Conservation (phyloP, 2,797 vertebrate species). For the Acipenser transmontanus region DNA sequence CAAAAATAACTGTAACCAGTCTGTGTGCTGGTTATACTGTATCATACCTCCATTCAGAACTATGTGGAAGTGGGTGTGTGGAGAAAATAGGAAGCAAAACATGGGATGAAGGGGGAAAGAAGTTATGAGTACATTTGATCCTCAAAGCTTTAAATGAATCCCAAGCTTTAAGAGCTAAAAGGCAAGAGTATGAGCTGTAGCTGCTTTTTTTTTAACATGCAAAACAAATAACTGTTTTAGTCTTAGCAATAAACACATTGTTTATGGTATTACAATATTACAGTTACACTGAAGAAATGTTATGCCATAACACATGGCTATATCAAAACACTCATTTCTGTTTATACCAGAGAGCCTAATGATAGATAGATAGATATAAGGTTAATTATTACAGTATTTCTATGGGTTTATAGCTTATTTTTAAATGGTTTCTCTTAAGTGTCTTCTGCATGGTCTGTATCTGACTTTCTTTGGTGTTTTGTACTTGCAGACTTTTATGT, state of each 20-base stretch:
- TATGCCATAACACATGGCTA: not conserved
- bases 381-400: not conserved
- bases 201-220: not conserved
- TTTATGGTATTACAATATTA: slow-evolving; percentile 12
- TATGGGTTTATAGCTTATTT: slow-evolving; percentile 10
- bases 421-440: not conserved
- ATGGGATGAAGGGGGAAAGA: not conserved
- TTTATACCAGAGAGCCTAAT: not conserved
- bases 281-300: not conserved
- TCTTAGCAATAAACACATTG: slow-evolving; percentile 18
- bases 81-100: not conserved
- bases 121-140: not conserved
- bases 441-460: no score
- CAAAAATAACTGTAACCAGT: not conserved
- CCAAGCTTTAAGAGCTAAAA: slow-evolving; percentile 17
- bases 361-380: slow-evolving; percentile 12
- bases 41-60: no score
- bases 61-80: not conserved
- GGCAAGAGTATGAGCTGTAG: not conserved
- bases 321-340: not conserved
- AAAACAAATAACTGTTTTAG: slow-evolving; percentile 1
- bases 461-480: no score
- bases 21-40: not conserved
- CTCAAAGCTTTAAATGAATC: slow-evolving; percentile 11
- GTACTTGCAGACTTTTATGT: no score